phyloP scores from a whole-genome alignment of 2,888 invertebrate genomes.

The Pseudococcus jackbeardsleyi region DNA sequence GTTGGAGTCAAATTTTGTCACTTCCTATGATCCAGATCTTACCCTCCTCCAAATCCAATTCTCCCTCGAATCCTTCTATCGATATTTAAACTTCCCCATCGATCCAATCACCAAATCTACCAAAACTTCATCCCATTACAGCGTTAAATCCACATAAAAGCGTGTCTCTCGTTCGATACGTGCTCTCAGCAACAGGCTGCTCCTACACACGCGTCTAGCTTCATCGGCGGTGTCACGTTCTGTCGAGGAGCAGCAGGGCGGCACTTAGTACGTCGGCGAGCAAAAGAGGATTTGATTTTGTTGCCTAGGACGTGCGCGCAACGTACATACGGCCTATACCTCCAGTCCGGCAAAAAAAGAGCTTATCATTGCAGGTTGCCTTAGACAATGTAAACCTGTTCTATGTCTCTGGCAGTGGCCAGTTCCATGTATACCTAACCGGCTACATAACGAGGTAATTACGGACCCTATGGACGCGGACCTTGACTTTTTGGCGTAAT shows the following conservation, averaged over 20 bases:
- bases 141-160: not conserved
- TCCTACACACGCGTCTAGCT: conserved; percentile 40
- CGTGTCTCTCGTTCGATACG: not conserved
- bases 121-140: not conserved
- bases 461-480: not conserved
- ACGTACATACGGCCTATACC: not conserved
- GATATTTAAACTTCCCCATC: no score
- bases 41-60: no score
- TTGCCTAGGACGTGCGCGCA: conserved; percentile 33
- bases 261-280: not conserved
- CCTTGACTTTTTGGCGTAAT: conserved; percentile 48
- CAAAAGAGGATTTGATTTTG: conserved; percentile 20
- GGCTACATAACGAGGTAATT: conserved; percentile 44
- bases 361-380: conserved; percentile 32
- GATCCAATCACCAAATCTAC: not conserved
- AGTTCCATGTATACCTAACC: not conserved
- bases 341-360: conserved; percentile 26
- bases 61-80: no score
- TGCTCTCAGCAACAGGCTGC: conserved; percentile 3
- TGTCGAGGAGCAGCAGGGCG: not conserved
- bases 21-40: no score
- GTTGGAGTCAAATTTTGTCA: no score
- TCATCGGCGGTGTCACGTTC: conserved; percentile 27
- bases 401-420: not conserved
- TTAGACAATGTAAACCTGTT: conserved; percentile 49